A percentile compares a stretch with the other conserved stretches of the same genome.
Conservation (phyloP, 1,140 invertebrate species). For the Spodoptera litura region DNA sequence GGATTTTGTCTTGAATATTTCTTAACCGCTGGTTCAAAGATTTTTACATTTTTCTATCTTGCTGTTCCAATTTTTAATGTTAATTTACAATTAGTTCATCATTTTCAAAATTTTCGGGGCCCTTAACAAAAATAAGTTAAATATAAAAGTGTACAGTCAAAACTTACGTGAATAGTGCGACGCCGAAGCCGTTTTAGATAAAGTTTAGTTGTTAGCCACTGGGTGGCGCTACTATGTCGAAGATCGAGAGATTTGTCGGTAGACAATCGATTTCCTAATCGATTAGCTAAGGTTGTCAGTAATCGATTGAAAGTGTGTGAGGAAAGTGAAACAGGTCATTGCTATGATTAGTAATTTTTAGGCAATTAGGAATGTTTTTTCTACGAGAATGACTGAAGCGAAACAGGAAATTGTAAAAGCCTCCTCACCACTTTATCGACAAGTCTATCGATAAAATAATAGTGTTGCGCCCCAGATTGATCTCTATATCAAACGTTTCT, state of each 20-base stretch:
- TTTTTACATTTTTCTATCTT: too few species aligned
- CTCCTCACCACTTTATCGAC: background rate
- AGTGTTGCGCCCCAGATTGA: constrained; percentile 57
- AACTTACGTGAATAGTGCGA: constrained; percentile 44
- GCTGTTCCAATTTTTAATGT: too few species aligned
- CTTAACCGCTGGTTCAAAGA: too few species aligned
- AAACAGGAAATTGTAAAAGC: constrained; percentile 28
- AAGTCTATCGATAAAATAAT: constrained; percentile 32
- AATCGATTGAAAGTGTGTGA: constrained; percentile 6
- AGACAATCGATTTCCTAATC: constrained; percentile 16
- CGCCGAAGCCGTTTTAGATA: constrained; percentile 40
- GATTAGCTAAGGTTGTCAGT: constrained; percentile 9
- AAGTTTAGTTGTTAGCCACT: constrained; percentile 41
- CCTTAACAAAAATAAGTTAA: constrained; percentile 16
- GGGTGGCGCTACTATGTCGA: constrained; percentile 5
- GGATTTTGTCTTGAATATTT: too few species aligned
- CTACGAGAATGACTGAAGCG: constrained; percentile 23
- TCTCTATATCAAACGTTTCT: constrained; percentile 80
- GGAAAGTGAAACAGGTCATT: background rate
- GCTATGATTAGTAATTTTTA: constrained; percentile 4
- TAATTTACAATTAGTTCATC: background rate
- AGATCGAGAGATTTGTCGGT: constrained; percentile 10
- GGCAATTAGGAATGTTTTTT: constrained; percentile 30
- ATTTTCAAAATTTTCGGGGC: constrained; percentile 41
- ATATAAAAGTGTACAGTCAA: constrained; percentile 47